phyloP scores from a whole-genome alignment of 2,888 invertebrate genomes.

The Hypsopygia costalis region DNA sequence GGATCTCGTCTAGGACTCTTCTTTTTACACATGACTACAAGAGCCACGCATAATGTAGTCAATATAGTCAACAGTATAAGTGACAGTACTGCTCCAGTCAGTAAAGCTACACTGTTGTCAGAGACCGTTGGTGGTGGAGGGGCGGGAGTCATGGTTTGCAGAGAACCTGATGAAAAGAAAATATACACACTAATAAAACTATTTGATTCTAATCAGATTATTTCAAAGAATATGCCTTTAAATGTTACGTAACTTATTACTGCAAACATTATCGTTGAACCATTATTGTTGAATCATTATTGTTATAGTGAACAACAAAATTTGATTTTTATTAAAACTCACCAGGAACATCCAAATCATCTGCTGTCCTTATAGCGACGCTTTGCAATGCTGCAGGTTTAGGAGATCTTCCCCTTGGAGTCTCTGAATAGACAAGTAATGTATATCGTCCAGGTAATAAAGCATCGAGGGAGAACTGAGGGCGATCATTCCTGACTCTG shows the following conservation, averaged over 20 bases:
- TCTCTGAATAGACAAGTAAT: conserved; percentile 89
- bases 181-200: no score
- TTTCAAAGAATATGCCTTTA: no score
- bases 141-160: conserved; percentile 67
- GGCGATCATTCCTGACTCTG: conserved; percentile 82
- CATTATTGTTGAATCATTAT: no score
- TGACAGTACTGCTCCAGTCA: conserved; percentile 64
- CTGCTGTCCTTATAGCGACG: conserved; percentile 63
- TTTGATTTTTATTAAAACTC: conserved; percentile 20
- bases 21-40: conserved; percentile 71
- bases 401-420: conserved; percentile 89
- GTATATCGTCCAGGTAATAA: conserved; percentile 90
- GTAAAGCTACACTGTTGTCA: conserved; percentile 63
- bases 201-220: no score
- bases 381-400: conserved; percentile 85
- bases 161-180: conserved; percentile 45
- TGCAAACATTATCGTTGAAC: no score
- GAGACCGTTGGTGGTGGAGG: conserved; percentile 36
- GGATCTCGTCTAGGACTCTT: conserved; percentile 52
- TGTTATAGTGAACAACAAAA: no score
- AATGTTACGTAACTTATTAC: no score
- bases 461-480: conserved; percentile 86
- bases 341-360: conserved; percentile 66
- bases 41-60: conserved; percentile 66
- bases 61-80: conserved; percentile 67